phyloP scores from a whole-genome alignment of 2,113 vertebrate genomes.

The Salvator merianae region DNA sequence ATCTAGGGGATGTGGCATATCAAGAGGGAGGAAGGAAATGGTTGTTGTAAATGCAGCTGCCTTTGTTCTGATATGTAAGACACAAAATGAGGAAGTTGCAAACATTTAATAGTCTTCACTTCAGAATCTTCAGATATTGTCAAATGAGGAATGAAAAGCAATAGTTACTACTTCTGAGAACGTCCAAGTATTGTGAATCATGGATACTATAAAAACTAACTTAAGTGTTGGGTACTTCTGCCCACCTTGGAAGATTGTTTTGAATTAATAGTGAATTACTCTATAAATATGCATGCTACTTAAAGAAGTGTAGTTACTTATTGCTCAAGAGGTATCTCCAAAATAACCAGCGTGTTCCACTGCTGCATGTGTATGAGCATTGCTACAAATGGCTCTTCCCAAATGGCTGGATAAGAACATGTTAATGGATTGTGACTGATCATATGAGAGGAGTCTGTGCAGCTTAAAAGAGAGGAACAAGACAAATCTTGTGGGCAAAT shows the following conservation, averaged over 20 bases:
- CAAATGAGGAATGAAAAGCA: slow-evolving; percentile 52
- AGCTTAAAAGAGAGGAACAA: not conserved
- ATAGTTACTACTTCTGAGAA: not conserved
- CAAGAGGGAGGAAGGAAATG: slow-evolving; percentile 64
- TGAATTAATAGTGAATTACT: not conserved
- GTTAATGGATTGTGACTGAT: not conserved
- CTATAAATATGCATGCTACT: not conserved
- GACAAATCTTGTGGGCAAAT: not conserved
- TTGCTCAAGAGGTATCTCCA: not conserved
- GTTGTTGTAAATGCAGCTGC: slow-evolving; percentile 64
- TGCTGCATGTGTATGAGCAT: not conserved
- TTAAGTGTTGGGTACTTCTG: too few species aligned
- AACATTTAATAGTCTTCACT: slow-evolving; percentile 66
- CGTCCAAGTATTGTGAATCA: too few species aligned
- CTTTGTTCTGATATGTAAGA: slow-evolving; percentile 63
- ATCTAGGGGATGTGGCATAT: slow-evolving; percentile 26
- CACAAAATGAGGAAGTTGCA: slow-evolving; percentile 61
- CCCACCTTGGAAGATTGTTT: not conserved
- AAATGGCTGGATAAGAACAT: not conserved
- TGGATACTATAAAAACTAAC: too few species aligned
- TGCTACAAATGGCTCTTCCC: not conserved
- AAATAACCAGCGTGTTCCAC: not conserved
- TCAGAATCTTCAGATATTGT: slow-evolving; percentile 59
- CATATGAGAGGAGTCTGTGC: not conserved
- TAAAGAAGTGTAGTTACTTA: not conserved